Evolutionary conservation across 2,888 invertebrate genomes (phyloP).

Genomic region (Apodemia hepburni): DNA sequence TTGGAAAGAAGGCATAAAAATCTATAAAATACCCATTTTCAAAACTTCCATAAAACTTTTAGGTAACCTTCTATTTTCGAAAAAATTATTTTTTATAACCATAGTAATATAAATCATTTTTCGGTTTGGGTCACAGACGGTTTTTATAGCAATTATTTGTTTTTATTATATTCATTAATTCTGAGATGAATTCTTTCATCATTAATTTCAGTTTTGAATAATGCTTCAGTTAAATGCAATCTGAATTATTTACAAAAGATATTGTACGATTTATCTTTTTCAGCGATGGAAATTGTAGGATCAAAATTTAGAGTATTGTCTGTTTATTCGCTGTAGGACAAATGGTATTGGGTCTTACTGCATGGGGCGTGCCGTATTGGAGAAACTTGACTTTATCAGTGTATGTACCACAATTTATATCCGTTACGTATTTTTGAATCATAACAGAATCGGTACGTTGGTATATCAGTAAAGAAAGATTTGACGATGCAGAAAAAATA

Average conservation of each 20-base stretch:
- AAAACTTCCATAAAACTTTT: too few relatives aligned
- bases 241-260: neutral
- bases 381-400: slow-evolving; percentile 82
- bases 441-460: slow-evolving; percentile 89
- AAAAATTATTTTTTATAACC: too few relatives aligned
- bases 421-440: slow-evolving; percentile 85
- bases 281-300: slow-evolving; percentile 89
- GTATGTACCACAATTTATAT: slow-evolving; percentile 85
- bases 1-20: too few relatives aligned
- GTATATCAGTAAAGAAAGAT: slow-evolving; percentile 85
- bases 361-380: slow-evolving; percentile 87
- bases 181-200: neutral
- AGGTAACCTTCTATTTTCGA: too few relatives aligned
- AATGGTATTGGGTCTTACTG: slow-evolving; percentile 83
- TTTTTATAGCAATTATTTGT: too few relatives aligned
- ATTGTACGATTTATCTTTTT: neutral
- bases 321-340: slow-evolving; percentile 88
- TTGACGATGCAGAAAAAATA: slow-evolving; percentile 82
- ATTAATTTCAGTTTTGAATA: too few relatives aligned
- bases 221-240: too few relatives aligned
- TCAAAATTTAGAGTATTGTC: slow-evolving; percentile 85
- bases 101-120: too few relatives aligned
- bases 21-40: too few relatives aligned
- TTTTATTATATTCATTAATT: neutral
- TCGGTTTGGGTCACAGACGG: too few relatives aligned